phyloP scores from a whole-genome alignment of 2,888 invertebrate genomes.

The Folsomia candida region DNA sequence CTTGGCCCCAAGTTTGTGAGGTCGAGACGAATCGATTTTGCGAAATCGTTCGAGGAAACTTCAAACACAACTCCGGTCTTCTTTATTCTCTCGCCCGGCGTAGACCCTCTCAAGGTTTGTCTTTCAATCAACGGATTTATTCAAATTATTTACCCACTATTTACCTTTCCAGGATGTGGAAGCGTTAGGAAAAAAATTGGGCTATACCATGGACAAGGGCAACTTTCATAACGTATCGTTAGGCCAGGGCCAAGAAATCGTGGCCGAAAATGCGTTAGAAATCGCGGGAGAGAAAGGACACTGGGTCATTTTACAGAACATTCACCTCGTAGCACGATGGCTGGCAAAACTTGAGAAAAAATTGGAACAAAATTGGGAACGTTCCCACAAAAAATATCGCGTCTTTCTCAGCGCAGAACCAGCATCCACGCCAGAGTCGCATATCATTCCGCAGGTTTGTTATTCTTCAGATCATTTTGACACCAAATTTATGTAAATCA shows the following conservation, averaged over 20 bases:
- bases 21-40: slow-evolving; percentile 82
- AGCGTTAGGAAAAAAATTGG: slow-evolving; percentile 76
- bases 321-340: slow-evolving; percentile 94
- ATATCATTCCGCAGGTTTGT: slow-evolving; percentile 74
- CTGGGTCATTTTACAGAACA: slow-evolving; percentile 82
- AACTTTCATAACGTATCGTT: slow-evolving; percentile 95
- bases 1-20: slow-evolving; percentile 88
- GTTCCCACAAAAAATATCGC: slow-evolving; percentile 76
- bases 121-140: too few species aligned
- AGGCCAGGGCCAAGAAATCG: slow-evolving; percentile 89
- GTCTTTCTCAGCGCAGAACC: slow-evolving; percentile 94
- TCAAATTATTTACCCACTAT: too few species aligned
- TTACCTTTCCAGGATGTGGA: slow-evolving; percentile 91
- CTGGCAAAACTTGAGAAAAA: slow-evolving; percentile 82
- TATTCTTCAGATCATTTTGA: too few species aligned
- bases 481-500: too few species aligned
- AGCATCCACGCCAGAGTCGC: slow-evolving; percentile 77
- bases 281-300: slow-evolving; percentile 80
- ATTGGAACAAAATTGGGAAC: slow-evolving; percentile 77
- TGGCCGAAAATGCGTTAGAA: slow-evolving; percentile 92
- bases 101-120: slow-evolving; percentile 91
- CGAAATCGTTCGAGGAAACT: slow-evolving; percentile 91
- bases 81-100: slow-evolving; percentile 94
- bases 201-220: slow-evolving; percentile 74
- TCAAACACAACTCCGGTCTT: slow-evolving; percentile 91